Base-by-base conservation (phyloP, 1,140 invertebrate genomes). In the Nautilus pompilius region DNA sequence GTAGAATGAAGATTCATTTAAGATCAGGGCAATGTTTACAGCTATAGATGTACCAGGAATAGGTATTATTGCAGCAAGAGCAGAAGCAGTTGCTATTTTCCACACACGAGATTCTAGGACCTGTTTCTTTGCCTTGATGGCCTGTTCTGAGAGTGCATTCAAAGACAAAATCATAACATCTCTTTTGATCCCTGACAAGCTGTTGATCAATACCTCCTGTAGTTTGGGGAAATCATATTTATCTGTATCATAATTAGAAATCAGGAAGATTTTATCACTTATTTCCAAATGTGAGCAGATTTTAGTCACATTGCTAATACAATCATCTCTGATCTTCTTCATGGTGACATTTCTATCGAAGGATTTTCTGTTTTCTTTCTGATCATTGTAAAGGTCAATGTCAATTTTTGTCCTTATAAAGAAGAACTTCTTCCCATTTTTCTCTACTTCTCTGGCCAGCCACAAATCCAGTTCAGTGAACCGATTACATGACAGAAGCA, bases 211-310 rank as follows among this genome's bases (percentile, higher is more conserved):
- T 15, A 17, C 22, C 15, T 60, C 34, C 5, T 48, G 49, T 30
- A 65, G 41, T n/a, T 55, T 65, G 8, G 63, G 58, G 29, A 59
- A 59, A 29, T 65, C 63, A 60, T 36, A 65, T 26, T 65, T 65
- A n/a, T n/a, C n/a, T n/a, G n/a, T n/a, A n/a, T n/a, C n/a, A n/a
- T n/a, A n/a, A n/a, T n/a, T n/a, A n/a, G n/a, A n/a, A n/a, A n/a
- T n/a, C n/a, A n/a, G n/a, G n/a, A n/a, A n/a, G n/a, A n/a, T n/a
- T n/a, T n/a, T n/a, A n/a, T n/a, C n/a, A n/a, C n/a, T n/a, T n/a
- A n/a, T n/a, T n/a, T n/a, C n/a, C n/a, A n/a, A n/a, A n/a, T n/a
- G n/a, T n/a, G n/a, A n/a, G n/a, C n/a, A n/a, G n/a, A n/a, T n/a
- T n/a, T n/a, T n/a, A n/a, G n/a, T n/a, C n/a, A n/a, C n/a, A n/a